Base-by-base conservation (phyloP, 2,113 vertebrate genomes). In the Pterophyllum scalare region DNA sequence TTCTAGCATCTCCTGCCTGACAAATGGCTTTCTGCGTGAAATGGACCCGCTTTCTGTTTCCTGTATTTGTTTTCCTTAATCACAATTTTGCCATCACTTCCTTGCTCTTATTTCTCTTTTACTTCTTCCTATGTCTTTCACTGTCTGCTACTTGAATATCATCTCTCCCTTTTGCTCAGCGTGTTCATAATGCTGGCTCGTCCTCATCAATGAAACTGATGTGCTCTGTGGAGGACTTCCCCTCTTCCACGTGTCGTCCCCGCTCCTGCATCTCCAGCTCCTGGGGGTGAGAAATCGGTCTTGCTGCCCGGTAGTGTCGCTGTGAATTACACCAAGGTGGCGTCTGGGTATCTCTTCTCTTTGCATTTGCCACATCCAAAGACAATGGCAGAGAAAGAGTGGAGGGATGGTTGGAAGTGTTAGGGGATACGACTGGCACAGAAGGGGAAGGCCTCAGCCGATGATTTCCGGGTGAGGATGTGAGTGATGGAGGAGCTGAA, bases 201-300 rank as follows among this genome's bases (percentile, higher is more conserved):
- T 96, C 96, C 60, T 97, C 96, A 59, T 97, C 96, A 5, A 96
- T 97, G 91, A 95, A 96, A 84, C 95, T 95, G 90, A 96, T 96
- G 85, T 94, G 90, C 88, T 96, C 96, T 1, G 83, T 70, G 49
- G 94, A 93, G 54, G 91, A 88, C 83, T 33, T 81, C 4, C 59
- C 59, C 7, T 82, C 88, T 59, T 79, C 84, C 65, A 15, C 75
- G 81, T 82, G 85, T 15, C 33, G 22, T 6, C 88, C 86, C 95
- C 95, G 85, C 90, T 95, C 94, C 64, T 94, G 89, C 96, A 95
- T 95, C 91, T 96, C 96, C 87, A 96, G 85, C 88, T 96, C 96
- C 91, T 95, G 88, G 35, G 87, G 87, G 1, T 58, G 57, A 7
- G 70, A 7, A 75, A 58, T 11, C 3, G 57, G 60, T 22, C 79